These are phyloP conservation scores for Cheirogaleus medius DNA, from an alignment of 2,113 vertebrate genomes.

Conservation along the genomic window DNA sequence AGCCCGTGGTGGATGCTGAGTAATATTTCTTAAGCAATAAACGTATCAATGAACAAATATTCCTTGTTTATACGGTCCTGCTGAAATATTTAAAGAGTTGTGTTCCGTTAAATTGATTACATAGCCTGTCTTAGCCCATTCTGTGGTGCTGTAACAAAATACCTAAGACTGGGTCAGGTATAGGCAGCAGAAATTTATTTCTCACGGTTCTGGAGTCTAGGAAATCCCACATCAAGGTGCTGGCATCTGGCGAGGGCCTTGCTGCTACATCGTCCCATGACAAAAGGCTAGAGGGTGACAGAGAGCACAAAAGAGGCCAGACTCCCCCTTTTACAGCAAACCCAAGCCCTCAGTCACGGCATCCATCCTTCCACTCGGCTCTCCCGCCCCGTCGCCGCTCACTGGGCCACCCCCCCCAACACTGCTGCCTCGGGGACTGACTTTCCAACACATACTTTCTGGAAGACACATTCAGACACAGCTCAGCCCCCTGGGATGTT, in stretches of 20 bases:
- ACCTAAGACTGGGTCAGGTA: neutral
- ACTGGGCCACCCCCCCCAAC: neutral
- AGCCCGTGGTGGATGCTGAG: fast-evolving
- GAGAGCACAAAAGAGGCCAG: neutral
- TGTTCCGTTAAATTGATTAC: no score
- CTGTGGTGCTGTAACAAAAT: neutral
- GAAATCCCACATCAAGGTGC: neutral
- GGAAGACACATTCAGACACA: neutral
- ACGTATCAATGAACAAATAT: neutral
- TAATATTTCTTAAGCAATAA: neutral
- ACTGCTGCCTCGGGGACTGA: neutral
- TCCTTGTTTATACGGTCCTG: neutral
- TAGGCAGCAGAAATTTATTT: neutral
- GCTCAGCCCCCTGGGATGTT: fast-evolving
- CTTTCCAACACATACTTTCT: neutral
- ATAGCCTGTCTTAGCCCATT: neutral
- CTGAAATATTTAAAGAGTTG: neutral
- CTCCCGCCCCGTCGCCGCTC: fast-evolving
- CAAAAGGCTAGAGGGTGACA: neutral
- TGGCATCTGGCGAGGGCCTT: neutral
- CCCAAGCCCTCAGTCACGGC: neutral
- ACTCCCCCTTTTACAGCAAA: neutral
- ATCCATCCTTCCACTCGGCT: neutral
- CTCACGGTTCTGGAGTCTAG: neutral
- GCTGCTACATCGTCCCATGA: neutral